Evolutionary conservation across 2,797 vertebrate genomes (phyloP).

Genomic region (Mareca strepera): DNA sequence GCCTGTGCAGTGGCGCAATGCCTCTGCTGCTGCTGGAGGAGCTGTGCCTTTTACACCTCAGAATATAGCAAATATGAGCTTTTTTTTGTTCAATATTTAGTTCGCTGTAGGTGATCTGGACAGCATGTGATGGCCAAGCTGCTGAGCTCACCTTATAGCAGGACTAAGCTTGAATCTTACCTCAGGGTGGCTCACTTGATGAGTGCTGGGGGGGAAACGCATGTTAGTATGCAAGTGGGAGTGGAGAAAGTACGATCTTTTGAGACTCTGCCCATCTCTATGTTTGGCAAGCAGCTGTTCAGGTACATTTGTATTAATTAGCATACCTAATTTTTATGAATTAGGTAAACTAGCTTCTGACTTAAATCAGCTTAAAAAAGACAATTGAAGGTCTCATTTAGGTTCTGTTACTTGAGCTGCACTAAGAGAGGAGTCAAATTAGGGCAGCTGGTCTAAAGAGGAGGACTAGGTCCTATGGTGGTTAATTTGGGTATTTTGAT

Average conservation of each 20-base stretch:
- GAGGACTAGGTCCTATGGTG: background rate
- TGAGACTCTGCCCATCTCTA: fast-evolving
- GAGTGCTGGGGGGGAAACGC: fast-evolving
- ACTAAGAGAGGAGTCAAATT: background rate
- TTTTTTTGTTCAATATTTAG: fast-evolving
- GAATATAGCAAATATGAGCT: fast-evolving
- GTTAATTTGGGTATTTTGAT: background rate
- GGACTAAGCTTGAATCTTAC: background rate
- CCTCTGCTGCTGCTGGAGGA: fast-evolving
- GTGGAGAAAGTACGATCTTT: background rate
- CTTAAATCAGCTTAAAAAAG: no score
- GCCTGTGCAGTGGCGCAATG: fast-evolving
- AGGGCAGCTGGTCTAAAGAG: background rate
- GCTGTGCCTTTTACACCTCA: fast-evolving
- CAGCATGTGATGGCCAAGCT: fast-evolving
- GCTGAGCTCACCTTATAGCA: fast-evolving
- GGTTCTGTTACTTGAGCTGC: background rate
- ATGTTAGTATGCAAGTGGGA: fast-evolving
- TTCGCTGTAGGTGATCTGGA: background rate
- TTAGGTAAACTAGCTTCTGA: background rate
- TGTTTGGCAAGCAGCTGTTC: background rate
- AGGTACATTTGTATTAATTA: background rate
- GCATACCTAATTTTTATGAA: background rate
- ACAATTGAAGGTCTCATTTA: fast-evolving
- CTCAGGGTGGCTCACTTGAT: background rate